A percentile compares a stretch with the other conserved stretches of the same genome.
Conservation (phyloP, 2,113 vertebrate genomes). For the Urocynchramus pylzowi region DNA sequence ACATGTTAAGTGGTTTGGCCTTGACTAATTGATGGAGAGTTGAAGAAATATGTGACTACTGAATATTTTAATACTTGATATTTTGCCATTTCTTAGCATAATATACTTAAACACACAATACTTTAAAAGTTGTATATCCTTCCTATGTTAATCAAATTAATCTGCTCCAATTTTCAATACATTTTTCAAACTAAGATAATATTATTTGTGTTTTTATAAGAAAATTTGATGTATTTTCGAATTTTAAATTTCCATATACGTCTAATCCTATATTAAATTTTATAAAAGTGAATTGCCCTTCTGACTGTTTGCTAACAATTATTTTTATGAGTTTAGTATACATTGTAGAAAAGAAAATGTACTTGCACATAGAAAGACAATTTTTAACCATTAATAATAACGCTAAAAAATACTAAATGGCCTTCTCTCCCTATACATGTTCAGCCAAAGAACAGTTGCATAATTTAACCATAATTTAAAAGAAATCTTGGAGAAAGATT, state of each 20-base stretch:
- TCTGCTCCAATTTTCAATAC: not conserved
- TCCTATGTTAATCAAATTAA: not conserved
- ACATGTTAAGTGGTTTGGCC: not conserved
- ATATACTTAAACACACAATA: not conserved
- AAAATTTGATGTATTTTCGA: not conserved
- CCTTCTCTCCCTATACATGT: not conserved
- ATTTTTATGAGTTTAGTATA: not conserved
- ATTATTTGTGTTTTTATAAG: not conserved
- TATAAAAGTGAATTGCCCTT: not conserved
- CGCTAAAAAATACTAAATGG: not conserved
- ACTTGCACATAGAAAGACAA: not conserved
- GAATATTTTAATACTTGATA: not conserved
- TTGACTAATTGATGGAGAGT: not conserved
- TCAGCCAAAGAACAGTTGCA: not conserved
- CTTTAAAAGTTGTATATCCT: not conserved
- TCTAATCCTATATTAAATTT: not conserved
- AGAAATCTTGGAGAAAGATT: not conserved
- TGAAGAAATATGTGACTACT: not conserved
- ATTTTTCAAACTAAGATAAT: rapidly evolving
- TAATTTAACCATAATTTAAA: not conserved
- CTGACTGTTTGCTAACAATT: not conserved
- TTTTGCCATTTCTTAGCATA: not conserved
- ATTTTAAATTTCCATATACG: not conserved
- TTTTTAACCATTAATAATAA: not conserved
- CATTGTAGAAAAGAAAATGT: not conserved